Base-by-base conservation (phyloP, 2,888 invertebrate genomes). In the Pollenia angustigena region DNA sequence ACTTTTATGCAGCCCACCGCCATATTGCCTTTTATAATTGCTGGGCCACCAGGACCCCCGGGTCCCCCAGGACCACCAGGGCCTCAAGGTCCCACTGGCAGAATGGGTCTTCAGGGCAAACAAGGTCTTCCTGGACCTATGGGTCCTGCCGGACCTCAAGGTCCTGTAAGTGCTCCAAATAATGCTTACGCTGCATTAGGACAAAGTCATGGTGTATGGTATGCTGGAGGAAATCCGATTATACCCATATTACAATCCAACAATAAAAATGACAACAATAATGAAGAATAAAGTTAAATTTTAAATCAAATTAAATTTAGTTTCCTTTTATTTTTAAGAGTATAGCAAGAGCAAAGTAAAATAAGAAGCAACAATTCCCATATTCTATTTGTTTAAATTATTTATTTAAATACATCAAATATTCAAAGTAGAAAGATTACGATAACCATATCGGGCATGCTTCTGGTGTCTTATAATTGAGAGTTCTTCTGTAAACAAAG, bases 41-140 rank as follows among this genome's bases (percentile, higher is more conserved):
- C 85, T 16, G 89, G 89, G 0, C 88, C 86, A 54, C 88, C 89
- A 9, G 89, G 89, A 16, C 88, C 88, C 18, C 88, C 87, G 9
- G 88, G 87, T 3, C 89, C 87, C 2, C 86, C 88, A 4, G 89
- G 89, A 23, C 86, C 88, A n/a, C 83, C 83, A n/a, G 89, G 88
- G 0, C 84, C 71, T 7, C 81, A 78, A 9, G 88, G 88, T 11
- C 85, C 88, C 10, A 18, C 69, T 32, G 88, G 88, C 7, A 76
- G 81, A 54, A 81, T 83, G 11, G 89, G 89, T 4, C 81, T 71
- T 1, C 82, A 52, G 9, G 89, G 89, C 3, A 84, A 56, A 32
- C 78, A 85, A 14, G 88, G 87, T 3, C 88, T 82, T 11, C 83
- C 54, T 44, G 89, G 88, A 0, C 84, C 80, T n/a, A 76, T 56